Base-by-base conservation (phyloP, 1,140 invertebrate genomes). In the Epicauta chinensis region DNA sequence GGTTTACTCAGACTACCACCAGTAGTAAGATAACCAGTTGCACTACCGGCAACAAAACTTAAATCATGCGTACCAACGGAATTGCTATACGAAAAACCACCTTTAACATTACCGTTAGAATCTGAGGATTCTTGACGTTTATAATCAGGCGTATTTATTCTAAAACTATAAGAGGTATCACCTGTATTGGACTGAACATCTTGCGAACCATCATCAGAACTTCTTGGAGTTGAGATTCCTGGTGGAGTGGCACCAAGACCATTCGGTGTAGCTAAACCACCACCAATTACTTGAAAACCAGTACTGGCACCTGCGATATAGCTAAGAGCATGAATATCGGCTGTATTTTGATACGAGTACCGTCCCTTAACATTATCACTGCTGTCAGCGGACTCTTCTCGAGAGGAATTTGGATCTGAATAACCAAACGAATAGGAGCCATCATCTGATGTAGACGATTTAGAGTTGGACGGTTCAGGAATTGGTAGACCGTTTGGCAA, bases 361-460 rank as follows among this genome's bases (percentile, higher is more conserved):
- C 46, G 51, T 11, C 66, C 66, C 30, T 56, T 56, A 16, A 66
- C 52, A 52, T 68, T 68, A 16, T 63, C 64, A 44, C 39, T 30
- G 9, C 44, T 29, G 53, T 68, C 66, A 0, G 55, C 53, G 34
- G 30, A 41, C 49, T 68, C 65, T 17, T 54, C 44, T 32, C 64
- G 38, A 34, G 60, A 57, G 36, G 63, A 60, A n/a, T 56, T 52
- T 15, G 51, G 52, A 36, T 59, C 51, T 39, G 63, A n/a, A n/a
- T n/a, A n/a, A n/a, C n/a, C n/a, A n/a, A n/a, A n/a, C n/a, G n/a
- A n/a, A n/a, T n/a, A n/a, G n/a, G n/a, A n/a, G n/a, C n/a, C n/a
- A n/a, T n/a, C n/a, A n/a, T n/a, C n/a, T n/a, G n/a, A n/a, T n/a
- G n/a, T n/a, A n/a, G n/a, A n/a, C n/a, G n/a, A n/a, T n/a, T n/a